Conservation (phyloP, 2,113 vertebrate genomes). For the Egretta garzetta region DNA sequence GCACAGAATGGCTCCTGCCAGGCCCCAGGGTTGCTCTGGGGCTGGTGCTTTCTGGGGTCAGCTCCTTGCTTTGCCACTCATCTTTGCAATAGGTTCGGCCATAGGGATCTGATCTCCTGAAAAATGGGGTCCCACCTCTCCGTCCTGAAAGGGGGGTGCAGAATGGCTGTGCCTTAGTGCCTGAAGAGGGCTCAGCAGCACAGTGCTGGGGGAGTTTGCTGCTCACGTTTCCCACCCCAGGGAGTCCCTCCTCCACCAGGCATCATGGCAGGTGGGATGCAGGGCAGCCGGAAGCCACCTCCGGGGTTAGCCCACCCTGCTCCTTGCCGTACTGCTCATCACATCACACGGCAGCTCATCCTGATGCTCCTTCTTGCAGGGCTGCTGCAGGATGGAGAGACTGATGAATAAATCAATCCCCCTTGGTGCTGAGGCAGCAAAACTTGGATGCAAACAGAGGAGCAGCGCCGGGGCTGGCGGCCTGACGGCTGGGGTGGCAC, state of each 20-base stretch:
- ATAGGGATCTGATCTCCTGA: not conserved
- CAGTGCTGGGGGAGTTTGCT: not conserved
- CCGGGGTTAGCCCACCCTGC: not conserved
- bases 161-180: too few species aligned
- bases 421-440: slow-evolving; percentile 47
- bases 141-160: not conserved
- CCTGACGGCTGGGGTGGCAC: not conserved
- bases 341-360: not conserved
- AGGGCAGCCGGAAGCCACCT: not conserved
- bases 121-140: not conserved
- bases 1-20: not conserved
- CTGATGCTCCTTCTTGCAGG: not conserved
- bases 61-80: not conserved
- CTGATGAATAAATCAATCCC: slow-evolving; percentile 66
- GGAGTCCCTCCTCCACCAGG: not conserved
- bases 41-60: not conserved
- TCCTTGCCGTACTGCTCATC: not conserved
- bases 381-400: slow-evolving; percentile 15
- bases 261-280: not conserved
- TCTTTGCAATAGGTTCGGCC: not conserved
- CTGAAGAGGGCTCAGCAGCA: not conserved
- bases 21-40: not conserved
- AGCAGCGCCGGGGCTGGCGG: not conserved
- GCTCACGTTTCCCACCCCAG: not conserved
- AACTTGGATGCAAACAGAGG: slow-evolving; percentile 4